These are phyloP conservation scores for Lerema accius DNA, from an alignment of 1,140 invertebrate species.

Conservation along the genomic window DNA sequence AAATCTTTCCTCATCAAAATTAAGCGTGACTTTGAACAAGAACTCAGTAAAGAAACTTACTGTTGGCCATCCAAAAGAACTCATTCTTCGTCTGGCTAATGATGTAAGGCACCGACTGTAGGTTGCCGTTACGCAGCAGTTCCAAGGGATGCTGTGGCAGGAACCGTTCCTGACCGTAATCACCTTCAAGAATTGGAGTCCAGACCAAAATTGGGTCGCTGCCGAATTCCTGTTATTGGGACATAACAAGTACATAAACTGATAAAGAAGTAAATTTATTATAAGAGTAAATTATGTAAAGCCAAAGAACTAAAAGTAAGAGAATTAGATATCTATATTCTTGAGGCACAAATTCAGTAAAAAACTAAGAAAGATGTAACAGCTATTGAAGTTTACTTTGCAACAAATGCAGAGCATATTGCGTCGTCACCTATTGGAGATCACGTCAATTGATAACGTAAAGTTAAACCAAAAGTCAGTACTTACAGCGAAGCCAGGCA, in stretches of 20 bases:
- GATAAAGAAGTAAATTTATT: neutral
- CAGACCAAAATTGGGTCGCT: conserved; percentile 85
- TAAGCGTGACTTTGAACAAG: no score
- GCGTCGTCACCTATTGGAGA: no score
- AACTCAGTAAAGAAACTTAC: conserved; percentile 54
- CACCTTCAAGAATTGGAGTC: conserved; percentile 87
- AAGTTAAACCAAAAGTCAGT: conserved; percentile 8
- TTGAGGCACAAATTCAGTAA: no score
- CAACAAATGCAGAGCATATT: no score
- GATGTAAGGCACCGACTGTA: conserved; percentile 86
- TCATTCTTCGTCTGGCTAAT: conserved; percentile 87
- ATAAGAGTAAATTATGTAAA: no score
- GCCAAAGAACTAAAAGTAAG: no score
- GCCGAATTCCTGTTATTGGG: conserved; percentile 78
- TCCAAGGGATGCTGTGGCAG: conserved; percentile 84
- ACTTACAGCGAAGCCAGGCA: conserved; percentile 81
- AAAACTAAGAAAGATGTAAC: no score
- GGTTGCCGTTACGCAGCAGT: conserved; percentile 83
- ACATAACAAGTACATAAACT: neutral
- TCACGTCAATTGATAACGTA: no score
- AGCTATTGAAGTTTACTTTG: conserved; percentile 1
- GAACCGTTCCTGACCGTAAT: conserved; percentile 87
- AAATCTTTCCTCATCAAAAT: no score
- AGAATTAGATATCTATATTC: no score
- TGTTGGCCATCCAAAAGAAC: conserved; percentile 76